Evolutionary conservation across 2,888 invertebrate species (phyloP).

Genomic region (Pseudolycoriella hygida): DNA sequence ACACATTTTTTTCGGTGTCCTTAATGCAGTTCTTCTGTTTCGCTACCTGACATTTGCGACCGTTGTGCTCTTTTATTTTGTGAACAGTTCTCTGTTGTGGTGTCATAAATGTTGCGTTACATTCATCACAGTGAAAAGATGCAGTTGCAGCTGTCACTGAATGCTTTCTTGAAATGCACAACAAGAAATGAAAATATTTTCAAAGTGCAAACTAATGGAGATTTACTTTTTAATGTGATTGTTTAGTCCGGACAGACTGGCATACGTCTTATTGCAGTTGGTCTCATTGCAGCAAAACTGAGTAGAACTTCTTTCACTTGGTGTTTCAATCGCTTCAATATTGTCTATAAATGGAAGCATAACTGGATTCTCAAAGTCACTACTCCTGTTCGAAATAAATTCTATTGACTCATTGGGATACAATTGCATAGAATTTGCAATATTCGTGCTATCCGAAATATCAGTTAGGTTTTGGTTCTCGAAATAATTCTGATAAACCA

Average conservation of each 20-base stretch:
- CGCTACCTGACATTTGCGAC: constrained; percentile 4
- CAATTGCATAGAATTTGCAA: no score
- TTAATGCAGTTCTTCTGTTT: neutral
- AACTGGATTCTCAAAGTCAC: neutral
- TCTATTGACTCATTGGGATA: no score
- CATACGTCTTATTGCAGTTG: constrained; percentile 2
- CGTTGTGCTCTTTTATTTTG: constrained; percentile 8
- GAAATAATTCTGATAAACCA: no score
- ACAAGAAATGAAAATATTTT: no score
- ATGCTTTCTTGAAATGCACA: no score
- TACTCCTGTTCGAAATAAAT: neutral
- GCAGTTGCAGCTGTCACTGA: neutral
- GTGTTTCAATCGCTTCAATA: neutral
- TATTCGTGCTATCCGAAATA: no score
- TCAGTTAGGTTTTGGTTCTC: no score
- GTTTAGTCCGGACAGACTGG: constrained; percentile 4
- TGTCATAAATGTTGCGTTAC: constrained; percentile 3
- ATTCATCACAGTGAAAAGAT: constrained; percentile 8
- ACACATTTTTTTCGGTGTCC: no score
- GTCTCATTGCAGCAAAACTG: neutral
- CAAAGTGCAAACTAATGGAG: no score
- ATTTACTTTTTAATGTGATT: constrained; percentile 6
- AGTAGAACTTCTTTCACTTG: constrained; percentile 3
- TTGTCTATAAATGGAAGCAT: neutral
- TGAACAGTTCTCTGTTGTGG: constrained; percentile 7